Conservation (phyloP, 1,140 invertebrate species). For the Bombus pyrosoma region DNA sequence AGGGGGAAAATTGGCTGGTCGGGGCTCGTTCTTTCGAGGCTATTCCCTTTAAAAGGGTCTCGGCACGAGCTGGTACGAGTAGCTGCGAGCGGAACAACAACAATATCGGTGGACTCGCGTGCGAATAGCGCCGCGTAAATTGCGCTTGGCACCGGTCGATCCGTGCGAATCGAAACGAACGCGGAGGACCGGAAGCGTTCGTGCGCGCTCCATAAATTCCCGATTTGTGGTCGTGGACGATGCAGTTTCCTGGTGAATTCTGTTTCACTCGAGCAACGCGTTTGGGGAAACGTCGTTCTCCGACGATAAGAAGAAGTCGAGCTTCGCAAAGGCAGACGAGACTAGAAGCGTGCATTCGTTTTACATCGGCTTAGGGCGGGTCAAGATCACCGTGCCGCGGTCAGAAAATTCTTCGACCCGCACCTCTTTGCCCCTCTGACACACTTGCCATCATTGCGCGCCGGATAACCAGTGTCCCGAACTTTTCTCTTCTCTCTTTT, state of each 20-base stretch:
- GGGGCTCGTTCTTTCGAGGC: not conserved
- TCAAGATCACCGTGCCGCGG: constrained; percentile 47
- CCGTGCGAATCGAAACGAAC: not conserved
- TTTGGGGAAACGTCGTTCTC: too few species aligned
- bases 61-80: not conserved
- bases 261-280: not conserved
- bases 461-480: not conserved
- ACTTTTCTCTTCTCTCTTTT: not conserved
- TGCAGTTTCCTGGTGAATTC: not conserved
- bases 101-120: constrained; percentile 7
- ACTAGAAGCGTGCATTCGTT: not conserved
- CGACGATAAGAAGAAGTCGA: not conserved
- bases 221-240: constrained; percentile 17
- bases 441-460: not conserved
- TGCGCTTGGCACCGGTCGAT: constrained; percentile 8
- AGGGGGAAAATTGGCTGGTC: not conserved
- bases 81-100: not conserved
- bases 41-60: constrained; percentile 42
- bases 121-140: not conserved
- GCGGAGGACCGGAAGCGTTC: not conserved
- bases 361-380: not conserved
- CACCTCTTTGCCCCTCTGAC: not conserved
- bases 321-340: not conserved
- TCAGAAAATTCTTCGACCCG: constrained; percentile 31
- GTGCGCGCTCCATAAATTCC: constrained; percentile 48